Evolutionary conservation across 2,113 vertebrate genomes (phyloP).

Genomic region (Patagioenas fasciata): DNA sequence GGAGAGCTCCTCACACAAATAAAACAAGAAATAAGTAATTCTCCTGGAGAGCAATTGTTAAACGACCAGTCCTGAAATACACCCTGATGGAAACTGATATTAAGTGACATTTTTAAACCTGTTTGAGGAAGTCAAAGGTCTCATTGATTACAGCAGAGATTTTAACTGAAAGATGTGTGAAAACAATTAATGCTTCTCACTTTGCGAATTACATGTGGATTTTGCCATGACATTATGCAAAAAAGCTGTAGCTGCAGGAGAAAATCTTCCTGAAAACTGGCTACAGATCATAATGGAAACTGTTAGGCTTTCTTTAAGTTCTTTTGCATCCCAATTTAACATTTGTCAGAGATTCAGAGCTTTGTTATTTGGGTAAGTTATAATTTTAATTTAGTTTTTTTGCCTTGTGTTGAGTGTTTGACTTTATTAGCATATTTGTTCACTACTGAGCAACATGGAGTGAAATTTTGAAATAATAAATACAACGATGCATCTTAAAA

Average conservation of each 20-base stretch:
- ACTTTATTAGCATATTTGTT: neutral
- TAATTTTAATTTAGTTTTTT: neutral
- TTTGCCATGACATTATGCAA: neutral
- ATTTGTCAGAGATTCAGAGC: neutral
- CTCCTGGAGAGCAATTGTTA: constrained; percentile 40
- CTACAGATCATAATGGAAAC: neutral
- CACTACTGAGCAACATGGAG: neutral
- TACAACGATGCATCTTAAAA: neutral
- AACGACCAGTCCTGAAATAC: neutral
- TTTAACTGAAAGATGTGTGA: neutral
- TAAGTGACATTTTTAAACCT: constrained; percentile 19
- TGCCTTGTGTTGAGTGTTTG: neutral
- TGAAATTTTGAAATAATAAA: neutral
- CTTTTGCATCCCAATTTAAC: neutral
- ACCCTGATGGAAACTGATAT: constrained; percentile 23
- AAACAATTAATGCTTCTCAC: neutral
- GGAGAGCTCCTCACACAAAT: constrained; percentile 32
- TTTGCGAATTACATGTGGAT: neutral
- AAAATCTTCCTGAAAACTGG: neutral
- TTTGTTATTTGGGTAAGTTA: neutral
- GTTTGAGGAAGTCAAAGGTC: constrained; percentile 14
- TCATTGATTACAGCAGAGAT: neutral
- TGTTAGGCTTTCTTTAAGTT: neutral
- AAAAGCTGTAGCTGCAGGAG: neutral
- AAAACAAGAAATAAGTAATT: constrained; percentile 53